Evolutionary conservation across 1,140 invertebrate genomes (phyloP), one percentile per base, ranked within the genome.

Genomic region (Bombus confusus): DNA sequence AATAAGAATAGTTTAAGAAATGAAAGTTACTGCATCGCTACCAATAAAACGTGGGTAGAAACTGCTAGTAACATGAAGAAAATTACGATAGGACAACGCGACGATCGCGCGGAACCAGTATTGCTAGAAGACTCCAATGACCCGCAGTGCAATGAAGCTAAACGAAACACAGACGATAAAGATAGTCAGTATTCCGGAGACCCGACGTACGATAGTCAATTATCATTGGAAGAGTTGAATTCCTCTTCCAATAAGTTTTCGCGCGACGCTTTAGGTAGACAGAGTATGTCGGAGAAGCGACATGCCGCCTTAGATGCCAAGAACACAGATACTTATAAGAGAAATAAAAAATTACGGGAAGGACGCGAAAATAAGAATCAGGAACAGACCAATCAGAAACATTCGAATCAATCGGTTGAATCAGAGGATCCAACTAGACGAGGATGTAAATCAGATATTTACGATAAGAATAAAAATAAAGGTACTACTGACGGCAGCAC

Each of bases 221-320:
- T 98, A 74, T 98, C 97, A 12, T 92, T 98, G 78, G 97, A 97
- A 88, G 97, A 97, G 83, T 96, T 96, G 34, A 96, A 94, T 75
- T 95, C 95, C 1, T 96, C 96, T 0, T 95, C 96, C 57, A 96
- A 96, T 90, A 96, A 97, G 74, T 98, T 98, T 93, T 97, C 97
- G 39, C 96, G 99, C 62, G 99, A 99, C 95, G 98, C 98, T 15
- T 97, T 99, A 87, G 99, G 99, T 0, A 95, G 99, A 41, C 98
- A 99, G 94, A 99, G 98, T 94, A 99, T 99, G 97, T 99, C 98
- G 1, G 99, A 99, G 95, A 99, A 99, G 94, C 96, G 99, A 72
- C 98, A 99, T 94, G 98, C 98, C 1, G 98, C 98, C 22, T 95
- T 99, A 59, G 98, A 99, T 95, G 98, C 99, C n/a, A 98, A 98